Evolutionary conservation across 2,113 vertebrate genomes (phyloP).

Genomic region (Datnioides undecimradiatus): DNA sequence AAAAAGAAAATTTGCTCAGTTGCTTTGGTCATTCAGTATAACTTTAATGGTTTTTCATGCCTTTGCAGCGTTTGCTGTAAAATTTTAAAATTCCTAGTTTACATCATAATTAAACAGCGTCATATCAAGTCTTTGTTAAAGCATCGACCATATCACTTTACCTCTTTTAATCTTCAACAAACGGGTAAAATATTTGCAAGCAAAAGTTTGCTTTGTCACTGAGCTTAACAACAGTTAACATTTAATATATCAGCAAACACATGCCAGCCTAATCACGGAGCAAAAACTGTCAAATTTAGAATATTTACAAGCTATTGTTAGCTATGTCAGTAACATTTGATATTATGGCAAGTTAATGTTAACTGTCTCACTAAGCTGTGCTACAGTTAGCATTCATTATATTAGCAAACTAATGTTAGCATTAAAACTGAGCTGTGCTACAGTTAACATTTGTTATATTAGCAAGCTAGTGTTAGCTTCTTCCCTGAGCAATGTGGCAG

Average conservation of each 20-base stretch:
- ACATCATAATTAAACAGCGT: neutral
- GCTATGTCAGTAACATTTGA: neutral
- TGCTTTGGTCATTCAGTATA: neutral
- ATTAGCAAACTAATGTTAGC: neutral
- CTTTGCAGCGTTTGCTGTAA: neutral
- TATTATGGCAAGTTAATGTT: neutral
- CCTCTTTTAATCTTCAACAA: neutral
- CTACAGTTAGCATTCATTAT: neutral
- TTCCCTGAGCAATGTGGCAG: neutral
- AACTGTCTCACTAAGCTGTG: neutral
- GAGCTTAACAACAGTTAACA: neutral
- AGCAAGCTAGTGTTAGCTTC: neutral
- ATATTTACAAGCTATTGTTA: neutral
- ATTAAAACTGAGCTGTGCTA: neutral
- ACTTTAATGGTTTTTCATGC: neutral
- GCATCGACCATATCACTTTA: neutral
- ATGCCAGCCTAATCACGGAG: too few species aligned
- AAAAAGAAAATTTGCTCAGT: accelerated
- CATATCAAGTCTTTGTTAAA: neutral
- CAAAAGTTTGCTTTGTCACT: too few species aligned
- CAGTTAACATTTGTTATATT: neutral
- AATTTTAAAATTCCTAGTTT: neutral
- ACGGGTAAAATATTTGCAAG: neutral
- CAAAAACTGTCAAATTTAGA: too few species aligned
- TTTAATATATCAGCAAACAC: too few species aligned